Evolutionary conservation across 2,797 vertebrate genomes (phyloP), one percentile per base, ranked within the genome.

Genomic region (Anguilla obscura): DNA sequence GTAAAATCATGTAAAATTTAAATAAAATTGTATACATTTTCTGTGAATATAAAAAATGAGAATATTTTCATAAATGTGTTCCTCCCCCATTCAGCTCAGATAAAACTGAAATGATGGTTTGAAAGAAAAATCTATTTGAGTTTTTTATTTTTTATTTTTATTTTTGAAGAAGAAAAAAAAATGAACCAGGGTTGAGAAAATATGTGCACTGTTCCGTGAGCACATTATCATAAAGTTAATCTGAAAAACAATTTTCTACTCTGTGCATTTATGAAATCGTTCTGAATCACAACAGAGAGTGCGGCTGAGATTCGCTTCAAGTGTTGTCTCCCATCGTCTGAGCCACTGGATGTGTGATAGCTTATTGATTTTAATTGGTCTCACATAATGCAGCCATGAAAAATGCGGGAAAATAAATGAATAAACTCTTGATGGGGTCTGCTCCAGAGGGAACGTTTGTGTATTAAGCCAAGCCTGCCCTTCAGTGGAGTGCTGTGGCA

Each of bases 321-420:
- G 69, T 63, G 4, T 36, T 5, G 45, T 80, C 84, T 80, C 87
- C 87, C 16, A 40, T 24, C 21, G 83, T 76, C 83, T 27, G 83
- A 54, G 52, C 52, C 7, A 21, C 66, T 36, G 54, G 36, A 71
- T 16, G 56, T 74, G n/a, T 85, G 87, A 88, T 86, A 79, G 84
- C 69, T 85, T 88, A 88, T 85, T 86, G 87, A 88, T 88, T 88
- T 88, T 85, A 88, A 85, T 85, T 88, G 87, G 84, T 71, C 40
- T 52, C 87, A 85, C 69, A 74, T 88, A 85, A 88, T 74, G 24
- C 83, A 45, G 33, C 63, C 27, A 12, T 84, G 18, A 50, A n/a
- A 82, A 82, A 48, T 50, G 33, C 14, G 9, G 5, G 16, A 45
- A 54, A 86, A n/a, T 76, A 76, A 33, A 76, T 36, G 14, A 76